Evolutionary conservation across 92 coral and sea anemone species (phyloP), one percentile per base, ranked within the genome.

Genomic region (Scolanthus callimorphus): DNA sequence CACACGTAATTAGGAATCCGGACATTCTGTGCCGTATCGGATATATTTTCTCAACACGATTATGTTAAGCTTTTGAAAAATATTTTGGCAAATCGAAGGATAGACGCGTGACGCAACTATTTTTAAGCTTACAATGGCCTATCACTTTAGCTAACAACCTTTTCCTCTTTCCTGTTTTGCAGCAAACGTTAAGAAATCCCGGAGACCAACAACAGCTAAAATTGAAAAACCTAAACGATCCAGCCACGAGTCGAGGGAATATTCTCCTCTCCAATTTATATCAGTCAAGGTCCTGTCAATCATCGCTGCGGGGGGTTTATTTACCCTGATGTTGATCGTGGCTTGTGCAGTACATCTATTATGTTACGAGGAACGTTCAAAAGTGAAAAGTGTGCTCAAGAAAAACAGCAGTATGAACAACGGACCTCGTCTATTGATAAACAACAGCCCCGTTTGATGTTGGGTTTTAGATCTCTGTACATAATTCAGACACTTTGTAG

Each of bases 261-360:
- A 49, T 41, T 37, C 37, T 11, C 75, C 75, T 2, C 43, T 68
- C 24, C 44, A 60, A 30, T 41, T 17, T 10, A 9, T 68, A n/a
- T 68, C 70, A 1, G 70, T 59, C 20, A 75, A 63, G 65, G 61
- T 81, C 23, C 60, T 74, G 25, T 68, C 88, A 27, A 21, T 64
- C 20, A 49, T 65, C 45, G 53, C 78, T 23, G 80, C 82, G 8
- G 71, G 72, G 23, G 68, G 69, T 17, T 47, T 76, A 11, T 63
- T 82, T 30, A 29, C 56, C 4, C 38, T 82, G 21, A 31, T 70
- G 24, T 21, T 76, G 51, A 51, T 69, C 3, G 31, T 82, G 34
- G 89, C 74, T 29, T 61, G 67, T 51, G 83, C 78, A 21, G 62
- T 82, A 44, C 70, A 82, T 27, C 21, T 77, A 24, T 22, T 82